Conservation (phyloP, 2,797 vertebrate genomes). For the Lycodopsis pacificus region DNA sequence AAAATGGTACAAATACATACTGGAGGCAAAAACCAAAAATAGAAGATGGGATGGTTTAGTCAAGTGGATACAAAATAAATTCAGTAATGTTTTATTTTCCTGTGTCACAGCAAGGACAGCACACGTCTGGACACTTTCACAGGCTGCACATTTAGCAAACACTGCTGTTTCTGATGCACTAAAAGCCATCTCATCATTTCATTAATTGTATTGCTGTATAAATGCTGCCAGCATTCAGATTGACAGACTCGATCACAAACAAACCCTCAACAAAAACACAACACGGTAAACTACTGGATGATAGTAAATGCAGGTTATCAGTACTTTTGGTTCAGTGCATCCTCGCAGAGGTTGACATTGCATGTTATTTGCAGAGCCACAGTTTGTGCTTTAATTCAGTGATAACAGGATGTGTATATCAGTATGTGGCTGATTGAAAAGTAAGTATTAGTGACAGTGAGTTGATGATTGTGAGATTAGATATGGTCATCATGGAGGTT, state of each 20-base stretch:
- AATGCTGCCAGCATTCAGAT: constrained; percentile 41
- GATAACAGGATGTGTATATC: constrained; percentile 35
- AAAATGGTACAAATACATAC: constrained; percentile 52
- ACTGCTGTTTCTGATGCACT: constrained; percentile 31
- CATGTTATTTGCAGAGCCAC: constrained; percentile 65
- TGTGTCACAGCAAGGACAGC: constrained; percentile 22
- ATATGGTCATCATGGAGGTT: constrained; percentile 21
- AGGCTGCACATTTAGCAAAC: constrained; percentile 33
- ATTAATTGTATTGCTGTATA: constrained; percentile 72
- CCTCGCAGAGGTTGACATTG: constrained; percentile 61
- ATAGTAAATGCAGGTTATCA: constrained; percentile 45
- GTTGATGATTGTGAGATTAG: constrained; percentile 33
- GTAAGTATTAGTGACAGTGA: constrained; percentile 14
- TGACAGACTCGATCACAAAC: constrained; percentile 48
- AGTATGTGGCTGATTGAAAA: constrained; percentile 35
- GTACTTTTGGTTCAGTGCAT: constrained; percentile 72
- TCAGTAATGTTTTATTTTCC: constrained; percentile 27
- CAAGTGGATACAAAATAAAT: constrained; percentile 24
- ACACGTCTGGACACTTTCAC: constrained; percentile 34
- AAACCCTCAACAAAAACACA: constrained; percentile 42
- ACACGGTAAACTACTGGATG: constrained; percentile 49
- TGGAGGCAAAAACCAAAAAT: constrained; percentile 58
- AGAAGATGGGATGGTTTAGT: constrained; percentile 30
- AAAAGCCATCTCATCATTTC: constrained; percentile 46
- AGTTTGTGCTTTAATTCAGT: constrained; percentile 71